Evolutionary conservation across 1,140 invertebrate species (phyloP), one percentile per base, ranked within the genome.

Genomic region (Heliconius congener): DNA sequence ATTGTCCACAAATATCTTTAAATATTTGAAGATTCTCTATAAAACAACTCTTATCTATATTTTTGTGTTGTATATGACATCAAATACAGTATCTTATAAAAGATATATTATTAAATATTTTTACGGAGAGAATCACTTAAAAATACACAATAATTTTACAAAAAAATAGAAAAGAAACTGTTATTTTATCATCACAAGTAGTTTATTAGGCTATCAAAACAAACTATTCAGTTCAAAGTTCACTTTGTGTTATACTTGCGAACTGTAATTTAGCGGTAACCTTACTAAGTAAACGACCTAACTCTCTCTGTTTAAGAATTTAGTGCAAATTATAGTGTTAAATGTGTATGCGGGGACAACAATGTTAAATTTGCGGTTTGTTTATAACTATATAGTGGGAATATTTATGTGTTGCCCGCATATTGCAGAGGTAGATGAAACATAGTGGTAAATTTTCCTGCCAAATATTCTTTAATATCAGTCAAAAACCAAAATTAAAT

Each of bases 231-330:
- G 18, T 60, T 60, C 55, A 18, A 74, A 74, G 46, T 42, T 74
- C 46, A 60, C 55, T 60, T 60, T 60, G 27, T 34, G 73, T 74
- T 52, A 27, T 55, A 74, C 73, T 57, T 74, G 39, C 23, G 39
- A 74, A 74, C 50, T 74, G 46, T 74, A 74, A 74, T 74, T 74
- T 74, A 74, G 73, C 46, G 37, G 73, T 74, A 55, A 23, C 50
- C 27, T 74, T 74, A 74, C 73, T 55, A 74, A 57, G 55, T 74
- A 74, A 74, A 74, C 73, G 46, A 57, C 27, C 30, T 8, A 74
- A 57, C 73, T 74, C 39, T 74, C 46, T 57, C 50, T 34, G 52
- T 57, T 74, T 55, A 74, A 74, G 73, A 55, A 74, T 74, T 74
- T 57, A 74, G 19, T 57, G 50, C 34, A 74, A 74, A 74, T 74